Conservation (phyloP, 2,797 vertebrate genomes). For the Tangara arthus region DNA sequence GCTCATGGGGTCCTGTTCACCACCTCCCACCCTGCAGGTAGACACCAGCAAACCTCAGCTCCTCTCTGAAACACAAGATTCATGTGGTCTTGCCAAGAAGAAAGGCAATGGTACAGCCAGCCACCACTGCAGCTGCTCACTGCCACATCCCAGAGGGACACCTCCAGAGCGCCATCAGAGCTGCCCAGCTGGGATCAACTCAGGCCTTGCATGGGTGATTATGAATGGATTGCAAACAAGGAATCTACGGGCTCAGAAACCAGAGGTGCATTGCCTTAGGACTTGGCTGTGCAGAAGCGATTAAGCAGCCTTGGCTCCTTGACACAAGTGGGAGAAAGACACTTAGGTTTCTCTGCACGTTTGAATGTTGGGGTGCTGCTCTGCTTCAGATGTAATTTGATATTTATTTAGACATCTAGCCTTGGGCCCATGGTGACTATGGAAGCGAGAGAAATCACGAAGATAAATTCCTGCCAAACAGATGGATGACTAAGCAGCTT, state of each 20-base stretch:
- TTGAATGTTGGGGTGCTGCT: neutral
- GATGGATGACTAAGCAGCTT: slow-evolving; percentile 16
- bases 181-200: neutral
- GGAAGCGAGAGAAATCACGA: neutral
- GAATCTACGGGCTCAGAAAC: neutral
- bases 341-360: neutral
- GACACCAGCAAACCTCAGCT: neutral
- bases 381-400: neutral
- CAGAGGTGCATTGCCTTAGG: neutral
- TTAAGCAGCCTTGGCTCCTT: neutral
- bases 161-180: neutral
- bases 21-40: neutral
- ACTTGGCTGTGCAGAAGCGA: neutral
- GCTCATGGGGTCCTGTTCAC: neutral
- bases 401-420: neutral
- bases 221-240: neutral
- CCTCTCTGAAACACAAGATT: neutral
- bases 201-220: neutral
- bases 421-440: neutral
- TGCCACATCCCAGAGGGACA: neutral
- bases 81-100: rapidly evolving
- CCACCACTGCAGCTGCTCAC: neutral
- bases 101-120: neutral
- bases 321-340: neutral
- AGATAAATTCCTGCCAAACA: slow-evolving; percentile 29